Evolutionary conservation across 2,113 vertebrate species (phyloP), one percentile per base, ranked within the genome.

Genomic region (Eonycteris spelaea): DNA sequence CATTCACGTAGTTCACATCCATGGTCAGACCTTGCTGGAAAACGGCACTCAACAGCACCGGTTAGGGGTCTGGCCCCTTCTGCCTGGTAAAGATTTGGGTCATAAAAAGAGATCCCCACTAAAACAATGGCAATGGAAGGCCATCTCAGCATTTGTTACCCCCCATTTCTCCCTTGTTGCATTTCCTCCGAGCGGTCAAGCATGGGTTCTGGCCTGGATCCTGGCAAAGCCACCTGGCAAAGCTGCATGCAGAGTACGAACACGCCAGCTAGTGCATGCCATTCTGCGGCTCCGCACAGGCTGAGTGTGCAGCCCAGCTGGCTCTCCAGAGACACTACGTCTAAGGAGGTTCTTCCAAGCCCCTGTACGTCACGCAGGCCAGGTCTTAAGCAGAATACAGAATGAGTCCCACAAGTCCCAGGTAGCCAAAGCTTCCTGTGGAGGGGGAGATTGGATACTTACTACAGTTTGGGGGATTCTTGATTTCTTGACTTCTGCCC

Each of bases 11-110:
- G 95, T 99, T 97, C 98, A 99, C 97, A 99, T 99, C 96, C 99
- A 99, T 21, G 99, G 99, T 24, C 99, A 99, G 98, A 99, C 99
- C 4, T 99, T 99, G 95, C 95, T 98, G 82, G 99, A 99, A 90
- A 99, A 99, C 28, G 98, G 99, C 86, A 97, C 97, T 24, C 98
- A 96, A 68, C 98, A 98, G 96, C 98, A 99, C 95, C 99, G 99
- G 88, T 98, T 99, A 88, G 99, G 99, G 12, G 98, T 99, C 90
- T 99, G 98, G 95, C 99, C 99, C 1, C 99, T 99, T 74, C 98
- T 99, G 90, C 99, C 99, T 85, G 99, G 99, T 99, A 98, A 98
- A 88, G 43, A 75, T 13, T 33, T 51, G 30, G 43, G 24, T 8
- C 9, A 13, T 38, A 53, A 11, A 53, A 79, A 70, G 55, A 82